phyloP scores from a whole-genome alignment of 2,113 vertebrate species.

The Heterochromis multidens region DNA sequence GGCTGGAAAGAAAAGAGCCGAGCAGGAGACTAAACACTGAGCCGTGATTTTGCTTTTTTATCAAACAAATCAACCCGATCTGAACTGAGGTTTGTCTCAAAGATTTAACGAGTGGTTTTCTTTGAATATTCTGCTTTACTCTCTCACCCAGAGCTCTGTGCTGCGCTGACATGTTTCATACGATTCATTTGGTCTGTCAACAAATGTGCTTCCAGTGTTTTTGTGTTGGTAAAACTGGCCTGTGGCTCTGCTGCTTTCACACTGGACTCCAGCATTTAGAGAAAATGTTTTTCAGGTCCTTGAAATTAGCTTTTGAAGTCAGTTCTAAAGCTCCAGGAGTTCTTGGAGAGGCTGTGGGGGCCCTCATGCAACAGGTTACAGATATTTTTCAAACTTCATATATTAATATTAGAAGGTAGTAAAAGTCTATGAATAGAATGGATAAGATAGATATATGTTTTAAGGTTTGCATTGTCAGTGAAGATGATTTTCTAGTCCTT shows the following conservation, averaged over 20 bases:
- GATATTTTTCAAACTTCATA: too few relatives aligned
- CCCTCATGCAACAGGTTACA: background rate
- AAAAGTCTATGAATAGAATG: too few relatives aligned
- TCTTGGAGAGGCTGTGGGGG: too few relatives aligned
- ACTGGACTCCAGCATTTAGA: too few relatives aligned
- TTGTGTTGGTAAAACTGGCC: background rate
- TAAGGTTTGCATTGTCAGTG: background rate
- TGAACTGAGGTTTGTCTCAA: background rate
- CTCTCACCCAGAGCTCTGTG: background rate
- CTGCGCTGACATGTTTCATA: too few relatives aligned
- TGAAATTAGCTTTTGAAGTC: background rate
- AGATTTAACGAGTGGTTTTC: background rate
- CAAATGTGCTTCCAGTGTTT: background rate
- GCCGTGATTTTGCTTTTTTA: background rate
- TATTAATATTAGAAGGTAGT: too few relatives aligned
- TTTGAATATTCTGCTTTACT: background rate
- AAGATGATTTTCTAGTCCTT: background rate
- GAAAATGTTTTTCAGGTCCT: background rate
- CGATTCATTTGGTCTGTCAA: background rate
- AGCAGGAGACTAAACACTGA: conserved; percentile 1
- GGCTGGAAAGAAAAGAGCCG: background rate
- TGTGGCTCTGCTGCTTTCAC: too few relatives aligned
- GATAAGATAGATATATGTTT: background rate
- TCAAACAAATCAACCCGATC: background rate
- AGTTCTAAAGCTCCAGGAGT: background rate